These are phyloP conservation scores for Andrena cerasifolii DNA, from an alignment of 1,140 invertebrate species.

Conservation along the genomic window DNA sequence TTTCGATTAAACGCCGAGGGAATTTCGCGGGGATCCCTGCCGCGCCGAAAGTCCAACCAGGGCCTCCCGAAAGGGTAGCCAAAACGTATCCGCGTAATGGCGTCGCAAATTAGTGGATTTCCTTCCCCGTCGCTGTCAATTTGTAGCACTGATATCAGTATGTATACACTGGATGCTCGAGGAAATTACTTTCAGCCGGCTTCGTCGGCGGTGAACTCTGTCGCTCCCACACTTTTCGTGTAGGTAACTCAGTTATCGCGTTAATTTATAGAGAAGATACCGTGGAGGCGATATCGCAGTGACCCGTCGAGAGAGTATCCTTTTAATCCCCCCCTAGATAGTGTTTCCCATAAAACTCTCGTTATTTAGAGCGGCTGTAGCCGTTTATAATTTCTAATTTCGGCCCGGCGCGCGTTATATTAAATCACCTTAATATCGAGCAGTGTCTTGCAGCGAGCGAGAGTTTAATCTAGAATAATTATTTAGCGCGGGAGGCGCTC, in stretches of 20 bases:
- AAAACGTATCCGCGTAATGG: too few relatives aligned
- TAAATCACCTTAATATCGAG: constrained; percentile 43
- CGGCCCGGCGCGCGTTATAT: not conserved
- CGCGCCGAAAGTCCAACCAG: not conserved
- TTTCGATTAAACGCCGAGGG: constrained; percentile 35
- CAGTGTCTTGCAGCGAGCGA: constrained; percentile 32
- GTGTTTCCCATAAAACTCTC: not conserved
- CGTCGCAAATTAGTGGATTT: too few relatives aligned
- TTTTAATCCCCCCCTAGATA: constrained; percentile 14
- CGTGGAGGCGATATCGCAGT: too few relatives aligned
- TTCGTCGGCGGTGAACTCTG: too few relatives aligned
- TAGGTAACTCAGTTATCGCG: too few relatives aligned
- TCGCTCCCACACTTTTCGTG: too few relatives aligned
- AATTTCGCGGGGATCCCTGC: not conserved
- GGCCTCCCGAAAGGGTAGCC: not conserved
- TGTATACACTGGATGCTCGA: too few relatives aligned
- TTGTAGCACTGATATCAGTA: too few relatives aligned
- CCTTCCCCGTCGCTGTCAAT: too few relatives aligned
- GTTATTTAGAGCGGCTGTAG: constrained; percentile 11
- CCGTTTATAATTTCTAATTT: constrained; percentile 40
- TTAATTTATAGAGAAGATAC: not conserved
- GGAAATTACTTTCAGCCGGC: too few relatives aligned
- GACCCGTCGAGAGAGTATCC: not conserved
- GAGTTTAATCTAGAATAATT: constrained; percentile 41
- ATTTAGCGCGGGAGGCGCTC: constrained; percentile 13